These are phyloP conservation scores for Eustalomyia histrio DNA, from an alignment of 2,888 invertebrate genomes.

Conservation along the genomic window DNA sequence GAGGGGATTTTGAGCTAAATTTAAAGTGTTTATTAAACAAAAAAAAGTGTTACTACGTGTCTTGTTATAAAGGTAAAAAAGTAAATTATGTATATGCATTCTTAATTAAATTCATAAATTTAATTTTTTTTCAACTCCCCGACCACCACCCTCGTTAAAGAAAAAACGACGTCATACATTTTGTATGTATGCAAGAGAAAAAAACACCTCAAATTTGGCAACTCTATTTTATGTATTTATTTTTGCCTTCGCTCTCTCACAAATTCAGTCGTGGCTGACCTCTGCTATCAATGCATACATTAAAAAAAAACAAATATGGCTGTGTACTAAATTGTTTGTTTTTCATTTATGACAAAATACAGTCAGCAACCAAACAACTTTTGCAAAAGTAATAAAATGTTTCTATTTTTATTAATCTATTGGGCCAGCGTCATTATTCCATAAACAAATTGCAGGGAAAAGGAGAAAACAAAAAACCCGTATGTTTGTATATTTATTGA, in stretches of 20 bases:
- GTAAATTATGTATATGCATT: neutral
- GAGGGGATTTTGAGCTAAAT: neutral
- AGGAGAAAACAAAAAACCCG: neutral
- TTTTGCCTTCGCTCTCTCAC: constrained; percentile 20
- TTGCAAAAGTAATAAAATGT: constrained; percentile 17
- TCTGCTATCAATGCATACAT: constrained; percentile 27
- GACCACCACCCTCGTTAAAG: neutral
- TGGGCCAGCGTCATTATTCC: neutral
- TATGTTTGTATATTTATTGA: constrained; percentile 8
- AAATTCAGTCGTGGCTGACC: constrained; percentile 11
- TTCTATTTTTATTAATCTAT: constrained; percentile 18
- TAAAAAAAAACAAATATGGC: constrained; percentile 1
- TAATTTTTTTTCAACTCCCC: neutral
- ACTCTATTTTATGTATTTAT: constrained; percentile 7
- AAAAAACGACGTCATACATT: constrained; percentile 60
- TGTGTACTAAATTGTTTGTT: neutral
- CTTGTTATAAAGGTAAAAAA: constrained; percentile 31
- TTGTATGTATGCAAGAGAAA: constrained; percentile 47
- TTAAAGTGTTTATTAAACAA: neutral
- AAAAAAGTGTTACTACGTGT: constrained; percentile 38
- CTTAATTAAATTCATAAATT: constrained; percentile 38
- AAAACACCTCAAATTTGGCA: constrained; percentile 13
- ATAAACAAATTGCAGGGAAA: neutral
- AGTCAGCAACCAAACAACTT: neutral
- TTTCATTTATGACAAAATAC: constrained; percentile 11